Conservation (phyloP, 2,113 vertebrate species). For the Murina feae region DNA sequence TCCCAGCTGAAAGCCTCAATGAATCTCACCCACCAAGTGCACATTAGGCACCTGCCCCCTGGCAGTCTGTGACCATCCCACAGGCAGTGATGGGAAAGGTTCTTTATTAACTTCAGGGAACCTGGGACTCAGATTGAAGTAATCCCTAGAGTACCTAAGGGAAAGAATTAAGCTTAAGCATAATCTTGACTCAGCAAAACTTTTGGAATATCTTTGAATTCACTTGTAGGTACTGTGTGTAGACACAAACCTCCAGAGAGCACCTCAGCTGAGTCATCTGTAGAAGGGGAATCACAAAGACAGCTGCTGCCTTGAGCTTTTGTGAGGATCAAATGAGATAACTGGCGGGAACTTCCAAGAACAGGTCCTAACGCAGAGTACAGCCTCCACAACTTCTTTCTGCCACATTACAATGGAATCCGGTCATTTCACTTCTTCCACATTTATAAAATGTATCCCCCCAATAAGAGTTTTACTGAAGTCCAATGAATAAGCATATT, state of each 20-base stretch:
- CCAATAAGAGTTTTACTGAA: background rate
- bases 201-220: background rate
- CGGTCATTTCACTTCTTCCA: background rate
- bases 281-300: background rate
- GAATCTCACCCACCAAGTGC: background rate
- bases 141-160: background rate
- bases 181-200: background rate
- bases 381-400: background rate
- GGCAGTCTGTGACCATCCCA: background rate
- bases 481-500: slow-evolving; percentile 23
- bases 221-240: background rate
- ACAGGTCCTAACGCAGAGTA: background rate
- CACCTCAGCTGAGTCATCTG: background rate
- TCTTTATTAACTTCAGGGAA: background rate
- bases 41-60: background rate
- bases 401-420: background rate
- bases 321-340: background rate
- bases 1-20: background rate
- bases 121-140: background rate
- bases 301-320: background rate
- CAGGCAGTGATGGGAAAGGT: background rate
- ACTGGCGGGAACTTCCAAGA: background rate
- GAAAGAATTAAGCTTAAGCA: background rate
- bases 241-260: background rate
- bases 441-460: background rate